Evolutionary conservation across 1,140 invertebrate species (phyloP).

Genomic region (Metopolophium dirhodum): DNA sequence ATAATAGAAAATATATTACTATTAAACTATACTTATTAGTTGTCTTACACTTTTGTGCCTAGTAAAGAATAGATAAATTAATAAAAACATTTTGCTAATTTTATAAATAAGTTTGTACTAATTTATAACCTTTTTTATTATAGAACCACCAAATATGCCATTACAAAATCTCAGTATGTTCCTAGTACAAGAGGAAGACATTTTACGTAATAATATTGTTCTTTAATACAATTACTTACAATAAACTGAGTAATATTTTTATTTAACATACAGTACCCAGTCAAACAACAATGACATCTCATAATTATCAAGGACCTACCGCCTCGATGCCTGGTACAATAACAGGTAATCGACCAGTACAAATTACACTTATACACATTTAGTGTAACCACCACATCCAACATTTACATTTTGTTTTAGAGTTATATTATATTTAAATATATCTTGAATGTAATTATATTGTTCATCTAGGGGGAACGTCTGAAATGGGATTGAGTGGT

Average conservation of each 20-base stretch:
- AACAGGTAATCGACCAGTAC: constrained; percentile 72
- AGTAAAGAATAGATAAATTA: not conserved
- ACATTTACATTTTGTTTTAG: constrained; percentile 38
- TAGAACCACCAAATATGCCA: constrained; percentile 49
- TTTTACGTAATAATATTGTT: constrained; percentile 31
- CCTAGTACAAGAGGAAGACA: constrained; percentile 38
- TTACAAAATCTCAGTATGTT: constrained; percentile 51
- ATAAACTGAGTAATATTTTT: not conserved
- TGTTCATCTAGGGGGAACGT: constrained; percentile 60
- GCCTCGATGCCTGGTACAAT: constrained; percentile 47
- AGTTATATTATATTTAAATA: constrained; percentile 10
- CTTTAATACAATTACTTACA: not conserved
- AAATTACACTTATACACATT: constrained; percentile 94
- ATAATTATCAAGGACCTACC: constrained; percentile 53
- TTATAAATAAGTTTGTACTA: not conserved
- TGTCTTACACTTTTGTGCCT: not conserved
- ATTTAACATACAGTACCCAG: constrained; percentile 19
- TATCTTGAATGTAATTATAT: not conserved
- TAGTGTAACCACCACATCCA: constrained; percentile 75
- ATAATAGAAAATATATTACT: not conserved
- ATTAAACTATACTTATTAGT: not conserved
- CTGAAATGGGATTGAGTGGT: constrained; percentile 62
- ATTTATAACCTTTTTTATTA: not conserved
- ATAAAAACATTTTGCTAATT: not conserved
- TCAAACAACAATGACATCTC: constrained; percentile 35